Evolutionary conservation across 1,140 invertebrate species (phyloP).

Genomic region (Heliothis subflexa): DNA sequence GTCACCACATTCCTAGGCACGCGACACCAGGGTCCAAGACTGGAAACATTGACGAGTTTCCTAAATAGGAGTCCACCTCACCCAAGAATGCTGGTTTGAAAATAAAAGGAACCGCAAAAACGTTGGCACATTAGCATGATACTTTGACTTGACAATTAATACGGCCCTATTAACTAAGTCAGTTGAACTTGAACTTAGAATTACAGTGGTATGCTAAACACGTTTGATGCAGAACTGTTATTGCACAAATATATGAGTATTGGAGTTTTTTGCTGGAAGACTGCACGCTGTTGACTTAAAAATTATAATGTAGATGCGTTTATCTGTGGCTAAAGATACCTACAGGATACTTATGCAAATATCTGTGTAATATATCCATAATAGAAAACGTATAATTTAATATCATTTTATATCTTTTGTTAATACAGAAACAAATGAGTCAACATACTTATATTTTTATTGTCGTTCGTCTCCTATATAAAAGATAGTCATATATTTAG

Average conservation of each 20-base stretch:
- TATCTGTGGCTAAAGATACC: too few relatives aligned
- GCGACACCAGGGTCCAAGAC: constrained; percentile 63
- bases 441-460: too few relatives aligned
- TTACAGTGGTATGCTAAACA: constrained; percentile 5
- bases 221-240: constrained; percentile 4
- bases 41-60: constrained; percentile 70
- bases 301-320: not conserved
- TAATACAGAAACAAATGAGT: too few relatives aligned
- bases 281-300: not conserved
- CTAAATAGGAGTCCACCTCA: constrained; percentile 64
- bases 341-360: too few relatives aligned
- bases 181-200: constrained; percentile 20
- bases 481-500: too few relatives aligned
- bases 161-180: constrained; percentile 30
- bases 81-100: constrained; percentile 65
- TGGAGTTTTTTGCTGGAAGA: not conserved
- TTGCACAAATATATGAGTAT: not conserved
- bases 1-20: constrained; percentile 62
- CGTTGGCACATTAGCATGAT: constrained; percentile 58
- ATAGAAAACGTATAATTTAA: too few relatives aligned
- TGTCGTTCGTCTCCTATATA: too few relatives aligned
- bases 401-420: too few relatives aligned
- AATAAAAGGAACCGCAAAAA: constrained; percentile 62
- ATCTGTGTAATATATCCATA: too few relatives aligned
- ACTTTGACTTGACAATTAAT: constrained; percentile 42